A percentile compares a stretch with the other conserved stretches of the same genome.
These are phyloP conservation scores for Allobates femoralis DNA, from an alignment of 2,797 vertebrate species.

Conservation along the genomic window DNA sequence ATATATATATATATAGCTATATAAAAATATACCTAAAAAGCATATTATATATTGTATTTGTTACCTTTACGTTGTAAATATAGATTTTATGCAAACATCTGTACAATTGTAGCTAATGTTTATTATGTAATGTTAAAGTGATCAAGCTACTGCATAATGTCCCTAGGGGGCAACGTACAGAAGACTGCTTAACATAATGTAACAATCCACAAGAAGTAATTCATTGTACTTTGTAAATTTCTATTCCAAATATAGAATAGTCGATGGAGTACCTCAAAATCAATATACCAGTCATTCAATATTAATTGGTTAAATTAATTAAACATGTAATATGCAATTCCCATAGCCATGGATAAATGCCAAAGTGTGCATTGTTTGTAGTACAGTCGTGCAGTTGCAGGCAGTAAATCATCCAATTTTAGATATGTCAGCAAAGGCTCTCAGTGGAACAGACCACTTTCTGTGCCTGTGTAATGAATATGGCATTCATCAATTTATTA, in stretches of 20 bases:
- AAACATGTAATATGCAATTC: conserved; percentile 58
- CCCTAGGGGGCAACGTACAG: neutral
- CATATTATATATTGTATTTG: neutral
- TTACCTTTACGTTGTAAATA: neutral
- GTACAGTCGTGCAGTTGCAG: conserved; percentile 41
- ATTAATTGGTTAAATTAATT: conserved; percentile 58
- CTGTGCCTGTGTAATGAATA: conserved; percentile 50
- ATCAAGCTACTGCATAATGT: neutral
- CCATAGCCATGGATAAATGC: conserved; percentile 53
- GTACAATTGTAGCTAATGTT: neutral
- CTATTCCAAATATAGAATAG: conserved; percentile 41
- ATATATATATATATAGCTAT: no score
- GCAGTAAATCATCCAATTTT: conserved; percentile 60
- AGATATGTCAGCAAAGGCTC: conserved; percentile 54
- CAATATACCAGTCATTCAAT: conserved; percentile 47
- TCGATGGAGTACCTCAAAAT: conserved; percentile 31
- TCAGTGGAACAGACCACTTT: conserved; percentile 53
- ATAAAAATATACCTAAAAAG: no score
- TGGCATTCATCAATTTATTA: conserved; percentile 44
- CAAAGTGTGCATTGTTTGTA: conserved; percentile 47
- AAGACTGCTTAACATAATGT: conserved; percentile 5
- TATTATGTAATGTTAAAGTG: neutral
- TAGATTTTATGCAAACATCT: neutral
- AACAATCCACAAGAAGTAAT: conserved; percentile 5
- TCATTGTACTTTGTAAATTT: conserved; percentile 17